Base-by-base conservation (phyloP, 2,888 invertebrate genomes). In the Brassicogethes aeneus region DNA sequence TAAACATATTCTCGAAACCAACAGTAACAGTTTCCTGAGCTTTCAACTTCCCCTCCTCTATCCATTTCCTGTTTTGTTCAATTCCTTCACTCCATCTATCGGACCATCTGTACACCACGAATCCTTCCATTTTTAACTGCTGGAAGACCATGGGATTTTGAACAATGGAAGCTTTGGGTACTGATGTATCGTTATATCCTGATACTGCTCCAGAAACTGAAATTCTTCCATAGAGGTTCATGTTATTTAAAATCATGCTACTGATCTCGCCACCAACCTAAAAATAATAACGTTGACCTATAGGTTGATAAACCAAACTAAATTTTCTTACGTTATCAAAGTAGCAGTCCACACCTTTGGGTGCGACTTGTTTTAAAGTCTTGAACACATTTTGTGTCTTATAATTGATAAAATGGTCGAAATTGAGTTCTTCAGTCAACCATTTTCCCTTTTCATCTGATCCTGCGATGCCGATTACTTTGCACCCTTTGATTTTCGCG, bases 281-380 rank as follows among this genome's bases (percentile, higher is more conserved):
- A 39, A 36, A 42, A 44, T 44, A 32, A 33, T 15, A 16, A 12
- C 12, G 33, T 39, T 12, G 3, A 41, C 16, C 16, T n/a, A n/a
- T n/a, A n/a, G n/a, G n/a, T 23, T 23, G 10, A 23, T 23, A 7
- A 10, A 7, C 23, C 23, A 23, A 3, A 36, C 14, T 34, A 36
- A 13, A 23, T 8, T 8, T 34, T 64, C 75, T 62, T 67, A 85
- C 85, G 62, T 85, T 86, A 60, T 86, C 86, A 57, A 85, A 86
- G 56, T 81, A 86, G 56, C 82, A 80, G 57, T 86, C 83, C 0
- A 86, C 65, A 2, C 84, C 84, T n/a, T 80, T 67, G 0, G 84
- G 82, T 8, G 82, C 82, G 39, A 65, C 69, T 60, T 77, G 68
- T 46, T 73, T 73, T 10, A 87, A 65, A 33, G 73, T 75, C 35